Percentiles rank a stretch among this genome's conserved stretches.
These are phyloP conservation scores for Brachirus orientalis DNA, from an alignment of 2,113 vertebrate species.

Conservation along the genomic window DNA sequence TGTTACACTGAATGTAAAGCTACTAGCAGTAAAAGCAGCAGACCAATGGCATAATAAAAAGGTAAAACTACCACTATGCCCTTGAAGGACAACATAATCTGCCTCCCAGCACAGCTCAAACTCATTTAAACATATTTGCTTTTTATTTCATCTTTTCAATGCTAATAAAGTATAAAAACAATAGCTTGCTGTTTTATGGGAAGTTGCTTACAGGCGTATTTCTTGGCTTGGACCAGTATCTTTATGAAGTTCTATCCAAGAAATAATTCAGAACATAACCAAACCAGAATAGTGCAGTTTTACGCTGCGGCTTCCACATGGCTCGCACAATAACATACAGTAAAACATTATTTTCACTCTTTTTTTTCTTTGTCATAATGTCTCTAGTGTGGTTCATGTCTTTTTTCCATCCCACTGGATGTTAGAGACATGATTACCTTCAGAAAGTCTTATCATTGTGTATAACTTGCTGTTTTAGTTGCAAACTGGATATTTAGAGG, in stretches of 20 bases:
- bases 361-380: no score
- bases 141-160: not conserved
- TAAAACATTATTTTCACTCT: no score
- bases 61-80: not conserved
- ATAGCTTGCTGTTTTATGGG: not conserved
- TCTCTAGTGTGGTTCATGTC: no score
- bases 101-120: not conserved
- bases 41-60: not conserved
- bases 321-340: not conserved
- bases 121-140: not conserved
- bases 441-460: not conserved
- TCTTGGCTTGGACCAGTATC: not conserved
- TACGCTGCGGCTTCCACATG: not conserved
- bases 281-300: not conserved
- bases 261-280: constrained; percentile 5
- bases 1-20: no score
- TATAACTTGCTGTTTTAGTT: not conserved
- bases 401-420: not conserved
- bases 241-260: not conserved
- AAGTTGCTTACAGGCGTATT: not conserved
- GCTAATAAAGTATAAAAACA: not conserved
- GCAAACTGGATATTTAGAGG: not conserved
- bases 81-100: not conserved
- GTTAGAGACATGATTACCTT: not conserved
- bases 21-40: no score